A percentile compares a stretch with the other conserved stretches of the same genome.
Evolutionary conservation across 2,888 invertebrate genomes (phyloP).

Genomic region (Poecilobothrus nobilitatus): DNA sequence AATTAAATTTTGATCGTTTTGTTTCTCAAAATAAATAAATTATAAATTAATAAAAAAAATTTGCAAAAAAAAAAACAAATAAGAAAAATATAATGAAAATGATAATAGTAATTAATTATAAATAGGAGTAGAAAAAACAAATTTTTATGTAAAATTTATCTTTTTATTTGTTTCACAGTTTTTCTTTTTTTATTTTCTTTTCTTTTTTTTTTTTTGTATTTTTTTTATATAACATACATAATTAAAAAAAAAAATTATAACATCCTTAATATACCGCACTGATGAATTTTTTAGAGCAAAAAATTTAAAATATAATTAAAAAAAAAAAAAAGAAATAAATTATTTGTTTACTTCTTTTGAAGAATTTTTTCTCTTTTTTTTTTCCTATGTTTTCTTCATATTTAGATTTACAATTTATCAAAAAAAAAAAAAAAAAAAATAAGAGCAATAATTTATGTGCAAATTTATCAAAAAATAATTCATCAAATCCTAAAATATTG

Average conservation of each 20-base stretch:
- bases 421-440: too few relatives aligned
- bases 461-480: constrained; percentile 9
- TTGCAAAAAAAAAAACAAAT: neutral
- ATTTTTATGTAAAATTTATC: constrained; percentile 10
- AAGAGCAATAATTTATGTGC: constrained; percentile 26
- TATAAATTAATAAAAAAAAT: neutral
- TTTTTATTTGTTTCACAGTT: constrained; percentile 11
- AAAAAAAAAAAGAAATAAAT: constrained; percentile 23
- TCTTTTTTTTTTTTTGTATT: neutral
- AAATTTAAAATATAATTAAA: constrained; percentile 24
- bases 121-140: constrained; percentile 9
- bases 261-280: constrained; percentile 7
- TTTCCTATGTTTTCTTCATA: constrained; percentile 20
- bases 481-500: neutral
- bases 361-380: constrained; percentile 26
- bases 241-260: constrained; percentile 3
- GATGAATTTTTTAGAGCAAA: neutral
- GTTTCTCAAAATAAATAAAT: too few relatives aligned
- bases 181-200: constrained; percentile 1
- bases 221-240: constrained; percentile 9
- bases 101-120: too few relatives aligned
- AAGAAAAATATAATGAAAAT: neutral
- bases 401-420: constrained; percentile 27
- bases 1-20: neutral
- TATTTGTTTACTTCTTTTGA: constrained; percentile 33